A percentile compares a stretch with the other conserved stretches of the same genome.
Evolutionary conservation across 2,888 invertebrate species (phyloP).

Genomic region (Oscheius sp.): DNA sequence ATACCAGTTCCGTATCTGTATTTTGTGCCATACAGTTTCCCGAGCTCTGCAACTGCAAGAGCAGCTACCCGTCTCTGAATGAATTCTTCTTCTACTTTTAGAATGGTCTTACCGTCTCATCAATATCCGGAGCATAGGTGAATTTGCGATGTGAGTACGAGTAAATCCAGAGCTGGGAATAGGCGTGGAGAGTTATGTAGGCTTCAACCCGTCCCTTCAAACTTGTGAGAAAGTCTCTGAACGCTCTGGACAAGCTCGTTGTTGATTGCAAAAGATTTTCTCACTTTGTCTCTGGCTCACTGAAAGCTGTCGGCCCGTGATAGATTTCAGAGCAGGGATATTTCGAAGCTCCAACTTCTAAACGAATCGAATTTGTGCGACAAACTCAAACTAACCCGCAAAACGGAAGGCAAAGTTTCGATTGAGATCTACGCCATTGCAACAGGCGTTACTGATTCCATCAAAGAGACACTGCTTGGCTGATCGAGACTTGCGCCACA

Average conservation of each 20-base stretch:
- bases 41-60: conserved; percentile 64
- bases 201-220: conserved; percentile 64
- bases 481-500: conserved; percentile 71
- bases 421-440: conserved; percentile 71
- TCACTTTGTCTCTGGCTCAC: conserved; percentile 69
- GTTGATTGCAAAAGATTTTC: background rate
- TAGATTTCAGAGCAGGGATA: conserved; percentile 72
- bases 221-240: conserved; percentile 62
- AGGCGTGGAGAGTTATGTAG: conserved; percentile 71
- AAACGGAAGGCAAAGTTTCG: conserved; percentile 71
- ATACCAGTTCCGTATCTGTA: conserved; percentile 58
- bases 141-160: conserved; percentile 69
- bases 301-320: conserved; percentile 69
- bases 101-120: conserved; percentile 61
- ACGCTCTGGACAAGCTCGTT: conserved; percentile 45
- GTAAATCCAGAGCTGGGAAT: conserved; percentile 72
- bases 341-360: conserved; percentile 68
- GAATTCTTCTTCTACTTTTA: background rate
- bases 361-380: conserved; percentile 22
- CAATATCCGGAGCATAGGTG: conserved; percentile 69
- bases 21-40: conserved; percentile 69
- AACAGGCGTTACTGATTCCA: conserved; percentile 61
- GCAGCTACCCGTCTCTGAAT: conserved; percentile 69
- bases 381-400: conserved; percentile 42
- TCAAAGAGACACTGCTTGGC: conserved; percentile 59